phyloP scores from a whole-genome alignment of 2,113 vertebrate genomes.

The Orycteropus afer region DNA sequence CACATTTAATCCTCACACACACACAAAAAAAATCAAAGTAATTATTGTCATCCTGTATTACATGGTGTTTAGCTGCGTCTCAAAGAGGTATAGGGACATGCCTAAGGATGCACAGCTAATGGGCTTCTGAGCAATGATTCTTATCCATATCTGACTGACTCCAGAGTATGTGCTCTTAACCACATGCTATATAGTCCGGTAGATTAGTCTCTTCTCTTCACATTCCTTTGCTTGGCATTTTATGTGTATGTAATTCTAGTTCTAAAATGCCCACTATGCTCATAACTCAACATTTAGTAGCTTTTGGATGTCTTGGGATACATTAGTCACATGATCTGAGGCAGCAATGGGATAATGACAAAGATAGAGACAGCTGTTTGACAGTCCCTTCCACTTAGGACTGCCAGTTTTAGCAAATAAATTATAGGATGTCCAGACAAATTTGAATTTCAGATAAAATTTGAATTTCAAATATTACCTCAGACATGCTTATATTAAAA shows the following conservation, averaged over 20 bases:
- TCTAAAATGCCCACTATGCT: background rate
- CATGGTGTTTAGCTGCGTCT: background rate
- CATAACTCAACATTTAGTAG: background rate
- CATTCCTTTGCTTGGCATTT: background rate
- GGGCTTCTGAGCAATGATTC: background rate
- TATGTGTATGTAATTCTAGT: background rate
- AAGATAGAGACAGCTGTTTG: background rate
- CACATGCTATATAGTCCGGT: background rate
- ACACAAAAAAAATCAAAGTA: background rate
- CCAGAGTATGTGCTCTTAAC: background rate
- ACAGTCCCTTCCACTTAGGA: background rate
- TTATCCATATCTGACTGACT: background rate
- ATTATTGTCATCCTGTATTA: background rate
- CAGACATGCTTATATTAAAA: background rate
- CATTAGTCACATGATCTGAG: background rate
- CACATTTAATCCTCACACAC: too few relatives aligned
- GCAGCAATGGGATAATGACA: background rate
- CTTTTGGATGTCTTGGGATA: background rate
- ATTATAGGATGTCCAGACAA: background rate
- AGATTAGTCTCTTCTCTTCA: background rate
- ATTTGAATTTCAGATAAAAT: slow-evolving; percentile 50
- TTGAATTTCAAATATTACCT: slow-evolving; percentile 24
- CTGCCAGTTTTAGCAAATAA: slow-evolving; percentile 9
- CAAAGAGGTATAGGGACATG: background rate
- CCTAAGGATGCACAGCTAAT: background rate